These are phyloP conservation scores for Drosophila conformis DNA, from an alignment of 2,888 invertebrate species.

Conservation along the genomic window DNA sequence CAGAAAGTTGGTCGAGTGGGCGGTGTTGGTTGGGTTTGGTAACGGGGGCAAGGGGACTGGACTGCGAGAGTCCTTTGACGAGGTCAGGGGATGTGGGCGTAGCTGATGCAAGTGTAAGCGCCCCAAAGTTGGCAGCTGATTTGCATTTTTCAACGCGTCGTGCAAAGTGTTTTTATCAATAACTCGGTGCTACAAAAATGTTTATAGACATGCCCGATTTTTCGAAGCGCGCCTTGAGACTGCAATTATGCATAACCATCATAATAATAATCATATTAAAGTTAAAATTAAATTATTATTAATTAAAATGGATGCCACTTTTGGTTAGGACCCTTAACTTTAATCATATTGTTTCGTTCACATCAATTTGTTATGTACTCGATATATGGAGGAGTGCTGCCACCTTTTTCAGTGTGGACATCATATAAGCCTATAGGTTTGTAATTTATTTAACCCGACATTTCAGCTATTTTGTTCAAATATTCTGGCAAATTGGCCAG, in stretches of 20 bases:
- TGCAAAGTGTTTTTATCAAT: slow-evolving; percentile 18
- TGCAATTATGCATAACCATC: background rate
- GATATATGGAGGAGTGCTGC: background rate
- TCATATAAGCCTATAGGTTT: too few species aligned
- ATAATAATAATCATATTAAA: background rate
- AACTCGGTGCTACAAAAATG: slow-evolving; percentile 20
- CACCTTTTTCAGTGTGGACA: background rate
- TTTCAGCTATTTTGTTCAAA: background rate
- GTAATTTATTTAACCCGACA: too few species aligned
- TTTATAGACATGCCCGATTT: background rate
- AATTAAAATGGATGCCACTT: background rate
- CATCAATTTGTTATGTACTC: background rate
- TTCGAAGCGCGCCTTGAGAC: background rate
- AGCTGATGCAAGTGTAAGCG: slow-evolving; percentile 24
- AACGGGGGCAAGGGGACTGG: slow-evolving; percentile 2
- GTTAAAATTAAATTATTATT: background rate
- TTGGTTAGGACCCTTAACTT: accelerated
- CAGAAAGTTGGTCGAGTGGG: too few species aligned
- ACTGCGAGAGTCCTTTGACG: slow-evolving; percentile 29
- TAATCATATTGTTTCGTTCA: background rate
- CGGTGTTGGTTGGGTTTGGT: background rate
- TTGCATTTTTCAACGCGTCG: slow-evolving; percentile 50
- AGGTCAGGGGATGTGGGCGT: slow-evolving; percentile 52
- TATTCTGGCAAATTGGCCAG: background rate
- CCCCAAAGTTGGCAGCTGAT: slow-evolving; percentile 34